These are phyloP conservation scores for Muscicapa comitata DNA, from an alignment of 2,797 vertebrate genomes.

Conservation along the genomic window DNA sequence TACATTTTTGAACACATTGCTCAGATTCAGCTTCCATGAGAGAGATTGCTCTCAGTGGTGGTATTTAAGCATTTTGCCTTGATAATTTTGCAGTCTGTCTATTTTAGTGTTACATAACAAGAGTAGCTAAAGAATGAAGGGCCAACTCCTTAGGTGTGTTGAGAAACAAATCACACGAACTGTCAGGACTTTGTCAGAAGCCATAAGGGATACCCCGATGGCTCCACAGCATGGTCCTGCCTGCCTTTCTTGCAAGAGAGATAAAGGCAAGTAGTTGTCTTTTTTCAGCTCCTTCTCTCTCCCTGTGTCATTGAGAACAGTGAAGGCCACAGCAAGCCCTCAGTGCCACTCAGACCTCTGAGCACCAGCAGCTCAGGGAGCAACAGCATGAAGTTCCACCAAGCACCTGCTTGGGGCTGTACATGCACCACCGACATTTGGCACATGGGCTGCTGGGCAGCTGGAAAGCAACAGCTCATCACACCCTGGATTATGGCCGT, in stretches of 20 bases:
- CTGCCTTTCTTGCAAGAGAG: not conserved
- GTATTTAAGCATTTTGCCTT: not conserved
- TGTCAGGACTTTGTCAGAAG: not conserved
- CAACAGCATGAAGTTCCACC: rapidly evolving
- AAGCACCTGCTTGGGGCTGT: rapidly evolving
- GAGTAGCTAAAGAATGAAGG: not conserved
- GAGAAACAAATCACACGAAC: not conserved
- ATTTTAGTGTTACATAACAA: not conserved
- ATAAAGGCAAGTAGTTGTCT: not conserved
- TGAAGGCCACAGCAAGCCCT: rapidly evolving
- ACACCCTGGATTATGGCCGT: rapidly evolving
- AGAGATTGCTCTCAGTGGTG: not conserved
- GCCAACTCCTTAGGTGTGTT: not conserved
- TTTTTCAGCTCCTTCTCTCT: not conserved
- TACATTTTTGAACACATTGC: not conserved
- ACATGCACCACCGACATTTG: rapidly evolving
- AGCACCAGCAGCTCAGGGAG: not conserved
- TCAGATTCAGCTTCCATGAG: not conserved
- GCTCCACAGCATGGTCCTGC: not conserved
- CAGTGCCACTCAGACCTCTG: not conserved
- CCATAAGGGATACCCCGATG: not conserved
- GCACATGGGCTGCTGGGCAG: not conserved
- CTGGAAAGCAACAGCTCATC: rapidly evolving
- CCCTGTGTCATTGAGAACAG: not conserved
- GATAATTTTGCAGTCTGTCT: not conserved